phyloP scores from a whole-genome alignment of 1,140 invertebrate species.

The Polypedilum vanderplanki region DNA sequence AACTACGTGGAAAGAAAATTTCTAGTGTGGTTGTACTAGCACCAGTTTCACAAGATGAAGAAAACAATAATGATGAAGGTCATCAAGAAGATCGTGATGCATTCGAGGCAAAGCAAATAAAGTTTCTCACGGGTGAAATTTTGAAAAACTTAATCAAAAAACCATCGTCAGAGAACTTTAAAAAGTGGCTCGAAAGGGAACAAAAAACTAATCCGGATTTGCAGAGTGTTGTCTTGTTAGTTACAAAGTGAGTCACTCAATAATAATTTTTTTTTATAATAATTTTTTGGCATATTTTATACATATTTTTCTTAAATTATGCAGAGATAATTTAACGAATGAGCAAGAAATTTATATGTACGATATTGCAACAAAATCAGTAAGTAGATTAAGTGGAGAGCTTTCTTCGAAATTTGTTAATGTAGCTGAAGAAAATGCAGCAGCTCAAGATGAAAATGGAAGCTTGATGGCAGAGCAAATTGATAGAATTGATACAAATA shows the following conservation, averaged over 20 bases:
- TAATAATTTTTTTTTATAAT: conserved; percentile 16
- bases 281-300: not conserved
- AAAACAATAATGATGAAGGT: conserved; percentile 37
- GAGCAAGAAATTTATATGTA: conserved; percentile 80
- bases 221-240: conserved; percentile 71
- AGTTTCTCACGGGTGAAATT: conserved; percentile 58
- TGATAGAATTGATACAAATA: conserved; percentile 26
- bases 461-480: conserved; percentile 47
- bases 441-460: conserved; percentile 57
- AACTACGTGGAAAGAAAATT: conserved; percentile 63
- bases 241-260: conserved; percentile 59
- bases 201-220: conserved; percentile 59
- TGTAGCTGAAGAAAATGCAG: conserved; percentile 72
- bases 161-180: conserved; percentile 67
- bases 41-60: conserved; percentile 53
- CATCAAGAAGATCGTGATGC: conserved; percentile 45
- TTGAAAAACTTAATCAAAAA: conserved; percentile 67
- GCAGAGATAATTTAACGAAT: conserved; percentile 43
- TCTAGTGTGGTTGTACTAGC: conserved; percentile 75
- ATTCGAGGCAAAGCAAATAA: conserved; percentile 50
- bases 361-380: conserved; percentile 58
- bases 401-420: conserved; percentile 73
- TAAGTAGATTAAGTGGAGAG: conserved; percentile 63
- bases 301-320: conserved; percentile 32
- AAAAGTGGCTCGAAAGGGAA: conserved; percentile 70